phyloP scores from a whole-genome alignment of 2,113 vertebrate species.

The Oncorhynchus masou region DNA sequence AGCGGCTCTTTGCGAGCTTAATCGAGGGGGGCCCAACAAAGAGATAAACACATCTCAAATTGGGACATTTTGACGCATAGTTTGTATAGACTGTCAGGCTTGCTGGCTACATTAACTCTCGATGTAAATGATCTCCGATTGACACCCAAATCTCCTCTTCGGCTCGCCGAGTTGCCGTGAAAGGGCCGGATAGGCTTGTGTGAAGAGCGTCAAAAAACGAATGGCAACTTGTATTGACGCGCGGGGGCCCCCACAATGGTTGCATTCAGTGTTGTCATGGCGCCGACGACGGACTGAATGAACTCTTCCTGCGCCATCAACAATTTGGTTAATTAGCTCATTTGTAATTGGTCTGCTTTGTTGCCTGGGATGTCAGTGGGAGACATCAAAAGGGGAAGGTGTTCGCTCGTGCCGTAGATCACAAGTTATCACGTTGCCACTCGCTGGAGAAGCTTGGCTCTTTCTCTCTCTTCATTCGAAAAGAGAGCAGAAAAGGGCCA shows the following conservation, averaged over 20 bases:
- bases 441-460: conserved; percentile 67
- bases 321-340: conserved; percentile 99
- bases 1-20: neutral
- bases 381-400: conserved; percentile 95
- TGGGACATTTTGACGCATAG: conserved; percentile 42
- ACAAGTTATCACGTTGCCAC: conserved; percentile 82
- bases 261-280: conserved; percentile 97
- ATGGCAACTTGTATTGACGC: conserved; percentile 86
- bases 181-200: conserved; percentile 60
- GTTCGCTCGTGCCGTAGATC: conserved; percentile 89
- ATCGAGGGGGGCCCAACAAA: neutral
- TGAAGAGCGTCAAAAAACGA: conserved; percentile 71
- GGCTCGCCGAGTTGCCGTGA: neutral
- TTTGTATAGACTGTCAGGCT: conserved; percentile 28
- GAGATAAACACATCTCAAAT: conserved; percentile 31
- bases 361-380: conserved; percentile 94
- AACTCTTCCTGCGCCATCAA: conserved; percentile 99
- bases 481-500: conserved; percentile 54
- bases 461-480: conserved; percentile 41
- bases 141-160: conserved; percentile 53
- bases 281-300: conserved; percentile 93
- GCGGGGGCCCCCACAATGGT: conserved; percentile 82
- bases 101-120: conserved; percentile 37
- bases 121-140: conserved; percentile 54
- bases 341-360: conserved; percentile 99